These are phyloP conservation scores for Oxyteleia sp. DNA, from an alignment of 2,888 invertebrate genomes.

Conservation along the genomic window DNA sequence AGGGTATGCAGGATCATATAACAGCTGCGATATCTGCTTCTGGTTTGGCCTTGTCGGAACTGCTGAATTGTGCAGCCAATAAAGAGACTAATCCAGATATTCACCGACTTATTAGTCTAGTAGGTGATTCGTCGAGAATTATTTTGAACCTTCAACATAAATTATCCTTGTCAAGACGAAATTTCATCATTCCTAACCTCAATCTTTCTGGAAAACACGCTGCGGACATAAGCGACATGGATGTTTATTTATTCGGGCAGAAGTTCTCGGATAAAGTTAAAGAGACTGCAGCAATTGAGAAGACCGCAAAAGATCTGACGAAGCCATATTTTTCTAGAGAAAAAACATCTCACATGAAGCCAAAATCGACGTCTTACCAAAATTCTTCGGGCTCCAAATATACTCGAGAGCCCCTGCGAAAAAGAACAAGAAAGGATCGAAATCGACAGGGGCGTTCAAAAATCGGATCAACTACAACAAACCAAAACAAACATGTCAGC, in stretches of 20 bases:
- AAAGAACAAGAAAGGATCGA: background rate
- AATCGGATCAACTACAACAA: background rate
- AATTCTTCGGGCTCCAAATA: no score
- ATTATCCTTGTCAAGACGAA: slow-evolving; percentile 1
- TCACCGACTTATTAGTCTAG: background rate
- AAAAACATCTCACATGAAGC: no score
- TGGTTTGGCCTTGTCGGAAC: background rate
- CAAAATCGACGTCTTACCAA: no score
- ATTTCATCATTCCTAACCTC: background rate
- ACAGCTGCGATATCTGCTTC: background rate
- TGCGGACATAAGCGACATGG: background rate
- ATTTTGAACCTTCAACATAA: background rate
- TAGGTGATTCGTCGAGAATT: slow-evolving; percentile 4
- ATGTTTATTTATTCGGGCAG: background rate
- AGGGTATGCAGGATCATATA: background rate
- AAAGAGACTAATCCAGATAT: background rate
- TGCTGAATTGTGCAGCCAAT: background rate
- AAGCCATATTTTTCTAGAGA: no score
- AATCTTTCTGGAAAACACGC: slow-evolving; percentile 6
- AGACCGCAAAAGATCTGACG: background rate
- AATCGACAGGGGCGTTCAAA: background rate
- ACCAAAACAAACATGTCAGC: background rate
- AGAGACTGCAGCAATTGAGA: slow-evolving; percentile 3
- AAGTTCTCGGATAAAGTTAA: slow-evolving; percentile 7
- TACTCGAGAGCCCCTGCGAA: slow-evolving; percentile 3